Evolutionary conservation across 1,140 invertebrate genomes (phyloP), one percentile per base, ranked within the genome.

Genomic region (Leptinotarsa texana): DNA sequence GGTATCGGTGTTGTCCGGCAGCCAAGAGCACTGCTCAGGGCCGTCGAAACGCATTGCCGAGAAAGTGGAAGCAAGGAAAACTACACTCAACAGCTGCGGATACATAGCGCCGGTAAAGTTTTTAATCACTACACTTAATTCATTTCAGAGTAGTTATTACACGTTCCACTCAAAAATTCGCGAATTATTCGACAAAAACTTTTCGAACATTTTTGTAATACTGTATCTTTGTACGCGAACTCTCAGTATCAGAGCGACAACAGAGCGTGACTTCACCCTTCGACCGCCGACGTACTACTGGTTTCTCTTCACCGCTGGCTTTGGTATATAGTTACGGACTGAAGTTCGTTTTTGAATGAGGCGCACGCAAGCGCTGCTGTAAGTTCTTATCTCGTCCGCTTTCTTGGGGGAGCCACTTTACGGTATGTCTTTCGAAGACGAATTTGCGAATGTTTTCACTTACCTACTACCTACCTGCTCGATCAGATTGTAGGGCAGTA

Each of bases 1-100:
- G 57, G 88, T 90, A 79, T 91, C 90, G 77, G 90, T 88, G 82
- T 87, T 89, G 24, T 90, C 89, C 85, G 85, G 84, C 66, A 86
- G 83, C 89, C 90, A 91, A 83, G 85, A 88, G 88, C 85, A 90
- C 83, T 86, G 87, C 81, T 77, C 83, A 15, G 80, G 78, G 24
- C 80, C 80, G 57, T 83, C 83, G 71, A 79, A 84, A 47, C 79
- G 79, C 5, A 76, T 73, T 18, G 68, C 71, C 13, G 49, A 63
- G 22, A 74, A 61, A 13, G 61, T 69, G 48, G 51, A 74, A 13
- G 63, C 27, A 49, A 79, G 13, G 57, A 78, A 61, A 75, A 77
- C 27, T 15, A 77, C 61, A 73, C 72, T 71, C 22, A 71, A 73
- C 63, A 81, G 48, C 49, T 75, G 66, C 22, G 73, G 72, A 76